Evolutionary conservation across 2,113 vertebrate genomes (phyloP).

Genomic region (Fukomys damarensis): DNA sequence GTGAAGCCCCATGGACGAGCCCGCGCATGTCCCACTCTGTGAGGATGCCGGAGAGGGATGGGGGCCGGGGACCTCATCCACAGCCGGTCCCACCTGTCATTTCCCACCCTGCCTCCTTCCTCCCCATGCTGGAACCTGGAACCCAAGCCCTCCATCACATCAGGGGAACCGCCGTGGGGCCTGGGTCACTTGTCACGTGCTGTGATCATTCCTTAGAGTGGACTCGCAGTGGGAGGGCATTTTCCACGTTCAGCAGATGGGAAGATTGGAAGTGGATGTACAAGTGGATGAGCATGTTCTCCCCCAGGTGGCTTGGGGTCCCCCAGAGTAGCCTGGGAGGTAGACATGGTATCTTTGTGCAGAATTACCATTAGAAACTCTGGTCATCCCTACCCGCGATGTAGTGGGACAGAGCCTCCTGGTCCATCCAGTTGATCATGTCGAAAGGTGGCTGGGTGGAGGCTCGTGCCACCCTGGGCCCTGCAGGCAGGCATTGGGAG

Average conservation of each 20-base stretch:
- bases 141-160: background rate
- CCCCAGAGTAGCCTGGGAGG: background rate
- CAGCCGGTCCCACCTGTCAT: background rate
- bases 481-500: too few relatives aligned
- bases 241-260: background rate
- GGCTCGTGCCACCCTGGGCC: background rate
- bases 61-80: background rate
- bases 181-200: background rate
- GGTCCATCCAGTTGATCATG: fast-evolving
- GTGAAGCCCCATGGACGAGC: background rate
- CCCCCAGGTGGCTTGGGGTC: background rate
- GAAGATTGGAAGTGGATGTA: background rate
- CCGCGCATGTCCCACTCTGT: fast-evolving
- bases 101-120: background rate
- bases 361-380: background rate
- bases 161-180: fast-evolving
- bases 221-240: background rate
- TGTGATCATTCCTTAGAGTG: background rate
- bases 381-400: background rate
- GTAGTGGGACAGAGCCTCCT: fast-evolving
- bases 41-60: background rate
- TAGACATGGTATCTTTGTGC: background rate
- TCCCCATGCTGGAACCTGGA: background rate
- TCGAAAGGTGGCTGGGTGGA: background rate
- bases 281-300: background rate